Percentiles rank a stretch among this genome's conserved stretches.
These are phyloP conservation scores for Chauna torquata DNA, from an alignment of 2,113 vertebrate species.

Conservation along the genomic window DNA sequence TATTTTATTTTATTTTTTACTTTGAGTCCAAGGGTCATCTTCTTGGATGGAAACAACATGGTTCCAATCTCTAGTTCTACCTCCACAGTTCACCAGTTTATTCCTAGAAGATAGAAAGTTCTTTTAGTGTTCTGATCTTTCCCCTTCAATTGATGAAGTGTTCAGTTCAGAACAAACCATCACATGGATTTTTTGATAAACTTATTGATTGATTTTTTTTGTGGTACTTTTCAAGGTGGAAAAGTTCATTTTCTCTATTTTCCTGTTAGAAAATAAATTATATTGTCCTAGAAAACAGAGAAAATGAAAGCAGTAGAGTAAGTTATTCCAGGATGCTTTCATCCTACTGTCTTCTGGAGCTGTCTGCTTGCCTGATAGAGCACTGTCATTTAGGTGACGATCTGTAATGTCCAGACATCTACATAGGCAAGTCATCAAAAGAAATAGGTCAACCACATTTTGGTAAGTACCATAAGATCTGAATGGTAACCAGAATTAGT, in stretches of 20 bases:
- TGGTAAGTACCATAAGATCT: background rate
- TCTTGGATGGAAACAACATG: no score
- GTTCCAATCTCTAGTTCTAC: no score
- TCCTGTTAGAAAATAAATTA: background rate
- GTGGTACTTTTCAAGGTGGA: background rate
- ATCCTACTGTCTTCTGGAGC: background rate
- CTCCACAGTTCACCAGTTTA: no score
- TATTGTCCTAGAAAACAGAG: no score
- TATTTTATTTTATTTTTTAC: no score
- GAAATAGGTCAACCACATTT: background rate
- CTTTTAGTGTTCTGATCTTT: no score
- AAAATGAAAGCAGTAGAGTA: rapidly evolving
- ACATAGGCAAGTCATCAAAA: background rate
- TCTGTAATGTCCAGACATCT: background rate
- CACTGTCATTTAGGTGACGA: background rate
- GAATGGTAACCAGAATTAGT: background rate
- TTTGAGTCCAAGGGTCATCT: no score
- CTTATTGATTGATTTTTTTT: no score
- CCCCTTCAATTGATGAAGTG: no score
- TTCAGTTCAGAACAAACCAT: no score
- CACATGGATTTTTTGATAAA: no score
- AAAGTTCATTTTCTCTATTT: background rate
- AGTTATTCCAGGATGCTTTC: background rate
- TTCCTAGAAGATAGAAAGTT: no score
- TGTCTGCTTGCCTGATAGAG: background rate